Evolutionary conservation across 1,140 invertebrate genomes (phyloP).

Genomic region (Schlechtendalia chinensis): DNA sequence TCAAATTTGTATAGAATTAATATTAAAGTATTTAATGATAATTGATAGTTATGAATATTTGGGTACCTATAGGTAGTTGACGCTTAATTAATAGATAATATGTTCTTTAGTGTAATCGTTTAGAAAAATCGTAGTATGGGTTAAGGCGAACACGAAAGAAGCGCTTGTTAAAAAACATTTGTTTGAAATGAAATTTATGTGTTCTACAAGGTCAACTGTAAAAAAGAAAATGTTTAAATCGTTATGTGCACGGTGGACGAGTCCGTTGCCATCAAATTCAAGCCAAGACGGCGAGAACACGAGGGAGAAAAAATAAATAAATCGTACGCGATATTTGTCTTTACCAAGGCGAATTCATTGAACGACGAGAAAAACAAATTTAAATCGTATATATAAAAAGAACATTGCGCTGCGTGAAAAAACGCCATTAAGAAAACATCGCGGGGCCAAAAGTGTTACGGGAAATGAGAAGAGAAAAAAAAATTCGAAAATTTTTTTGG

Average conservation of each 20-base stretch:
- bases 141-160: no score
- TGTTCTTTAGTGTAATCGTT: no score
- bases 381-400: not conserved
- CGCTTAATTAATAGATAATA: not conserved
- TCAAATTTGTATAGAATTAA: no score
- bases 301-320: not conserved
- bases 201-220: no score
- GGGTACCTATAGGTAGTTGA: no score
- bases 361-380: not conserved
- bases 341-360: not conserved
- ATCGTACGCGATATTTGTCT: no score
- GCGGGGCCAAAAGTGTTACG: not conserved
- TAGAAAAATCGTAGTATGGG: no score
- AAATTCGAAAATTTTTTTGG: constrained; percentile 1
- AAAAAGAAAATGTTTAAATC: no score
- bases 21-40: no score
- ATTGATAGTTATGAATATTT: no score
- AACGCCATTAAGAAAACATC: not conserved
- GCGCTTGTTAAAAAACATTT: no score
- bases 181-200: no score
- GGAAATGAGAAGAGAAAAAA: not conserved
- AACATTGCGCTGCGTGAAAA: not conserved
- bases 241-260: not conserved
- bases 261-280: not conserved
- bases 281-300: not conserved